A percentile compares a stretch with the other conserved stretches of the same genome.
phyloP scores from a whole-genome alignment of 53 echinoderm and acorn worm species.

The Luidia sarsii region DNA sequence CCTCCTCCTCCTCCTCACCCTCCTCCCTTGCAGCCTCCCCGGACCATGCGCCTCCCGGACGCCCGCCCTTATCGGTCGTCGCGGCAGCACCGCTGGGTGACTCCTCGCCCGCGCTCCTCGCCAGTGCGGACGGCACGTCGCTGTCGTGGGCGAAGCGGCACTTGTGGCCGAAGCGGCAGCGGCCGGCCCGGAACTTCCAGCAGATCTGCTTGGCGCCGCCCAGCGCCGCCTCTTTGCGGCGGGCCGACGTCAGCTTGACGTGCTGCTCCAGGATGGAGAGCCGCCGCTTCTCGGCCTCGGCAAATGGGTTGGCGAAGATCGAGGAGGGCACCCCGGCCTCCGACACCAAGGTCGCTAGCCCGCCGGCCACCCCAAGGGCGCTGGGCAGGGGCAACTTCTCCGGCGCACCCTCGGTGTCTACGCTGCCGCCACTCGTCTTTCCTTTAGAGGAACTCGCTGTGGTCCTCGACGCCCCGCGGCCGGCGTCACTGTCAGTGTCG shows the following conservation, averaged over 20 bases:
- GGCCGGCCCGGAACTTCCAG: slow-evolving; percentile 75
- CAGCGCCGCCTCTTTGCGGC: slow-evolving; percentile 33
- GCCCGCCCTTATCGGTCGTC: neutral
- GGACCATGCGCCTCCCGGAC: neutral
- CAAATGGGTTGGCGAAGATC: slow-evolving; percentile 78
- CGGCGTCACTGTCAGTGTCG: slow-evolving; percentile 14
- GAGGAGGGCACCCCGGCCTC: slow-evolving; percentile 31
- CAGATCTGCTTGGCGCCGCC: slow-evolving; percentile 65
- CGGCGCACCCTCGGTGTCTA: neutral
- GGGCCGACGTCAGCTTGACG: slow-evolving; percentile 72
- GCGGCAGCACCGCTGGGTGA: neutral
- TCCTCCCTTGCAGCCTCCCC: neutral
- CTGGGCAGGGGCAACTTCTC: slow-evolving; percentile 44
- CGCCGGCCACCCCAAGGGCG: neutral
- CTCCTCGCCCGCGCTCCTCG: neutral
- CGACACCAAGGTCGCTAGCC: no score
- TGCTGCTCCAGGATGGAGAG: slow-evolving; percentile 84
- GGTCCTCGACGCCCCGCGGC: neutral
- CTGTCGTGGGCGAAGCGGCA: slow-evolving; percentile 75
- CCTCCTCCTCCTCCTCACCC: neutral
- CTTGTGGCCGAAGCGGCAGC: slow-evolving; percentile 76
- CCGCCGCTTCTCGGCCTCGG: slow-evolving; percentile 64
- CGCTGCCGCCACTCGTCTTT: neutral
- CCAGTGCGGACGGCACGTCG: slow-evolving; percentile 5
- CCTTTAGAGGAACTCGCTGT: neutral